These are phyloP conservation scores for Pedetes capensis DNA, from an alignment of 2,113 vertebrate species.

Conservation along the genomic window DNA sequence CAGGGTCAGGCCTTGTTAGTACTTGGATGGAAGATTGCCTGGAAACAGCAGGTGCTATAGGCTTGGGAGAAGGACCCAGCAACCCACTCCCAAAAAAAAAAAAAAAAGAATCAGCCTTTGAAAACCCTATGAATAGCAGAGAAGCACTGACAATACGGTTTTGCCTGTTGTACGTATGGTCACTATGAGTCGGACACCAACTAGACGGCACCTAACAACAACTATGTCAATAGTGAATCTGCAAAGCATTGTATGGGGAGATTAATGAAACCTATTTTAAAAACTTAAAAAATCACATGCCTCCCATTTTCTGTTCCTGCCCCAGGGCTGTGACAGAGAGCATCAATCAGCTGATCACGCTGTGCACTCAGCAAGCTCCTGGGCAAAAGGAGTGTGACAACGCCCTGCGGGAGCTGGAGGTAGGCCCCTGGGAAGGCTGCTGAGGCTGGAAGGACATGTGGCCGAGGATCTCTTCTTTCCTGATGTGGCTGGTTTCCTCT, in stretches of 20 bases:
- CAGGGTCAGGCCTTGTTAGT: too few relatives aligned
- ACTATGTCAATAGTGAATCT: neutral
- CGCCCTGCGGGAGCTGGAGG: slow-evolving; percentile 96
- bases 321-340: slow-evolving; percentile 99
- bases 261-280: neutral
- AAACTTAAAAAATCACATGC: neutral
- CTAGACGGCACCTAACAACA: too few relatives aligned
- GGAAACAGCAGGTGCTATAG: too few relatives aligned
- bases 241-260: neutral
- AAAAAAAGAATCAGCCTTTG: too few relatives aligned
- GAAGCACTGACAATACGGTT: too few relatives aligned
- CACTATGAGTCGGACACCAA: too few relatives aligned
- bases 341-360: slow-evolving; percentile 98
- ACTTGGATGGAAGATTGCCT: too few relatives aligned
- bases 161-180: too few relatives aligned
- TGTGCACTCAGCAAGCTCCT: slow-evolving; percentile 98
- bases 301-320: slow-evolving; percentile 58
- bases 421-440: slow-evolving; percentile 65
- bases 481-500: neutral
- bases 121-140: too few relatives aligned
- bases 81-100: too few relatives aligned
- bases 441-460: neutral
- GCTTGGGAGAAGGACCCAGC: too few relatives aligned
- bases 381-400: slow-evolving; percentile 99
- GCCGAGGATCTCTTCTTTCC: neutral